A percentile compares a stretch with the other conserved stretches of the same genome.
Conservation (phyloP, 2,113 vertebrate species). For the Muntiacus reevesi region DNA sequence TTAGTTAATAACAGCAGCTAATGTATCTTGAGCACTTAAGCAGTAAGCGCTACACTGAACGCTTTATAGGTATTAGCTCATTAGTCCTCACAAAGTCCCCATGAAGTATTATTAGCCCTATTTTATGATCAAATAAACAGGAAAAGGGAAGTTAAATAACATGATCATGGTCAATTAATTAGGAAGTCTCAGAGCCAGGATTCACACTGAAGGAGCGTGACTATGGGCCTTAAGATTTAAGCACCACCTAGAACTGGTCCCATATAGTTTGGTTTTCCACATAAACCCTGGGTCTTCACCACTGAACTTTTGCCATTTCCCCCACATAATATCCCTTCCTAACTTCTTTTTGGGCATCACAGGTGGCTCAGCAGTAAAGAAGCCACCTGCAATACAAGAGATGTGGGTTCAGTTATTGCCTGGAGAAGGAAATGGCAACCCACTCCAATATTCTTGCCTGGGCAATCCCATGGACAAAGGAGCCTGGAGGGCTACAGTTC, state of each 20-base stretch:
- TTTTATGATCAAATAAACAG: constrained; percentile 35
- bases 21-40: not conserved
- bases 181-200: not conserved
- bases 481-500: not conserved
- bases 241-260: not conserved
- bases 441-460: not conserved
- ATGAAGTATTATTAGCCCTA: not conserved
- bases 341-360: not conserved
- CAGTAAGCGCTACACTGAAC: not conserved
- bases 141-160: constrained; percentile 8
- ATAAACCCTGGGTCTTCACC: not conserved
- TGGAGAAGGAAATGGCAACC: not conserved
- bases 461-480: not conserved
- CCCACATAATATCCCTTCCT: not conserved
- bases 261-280: not conserved
- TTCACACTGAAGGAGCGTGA: not conserved
- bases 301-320: not conserved
- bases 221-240: not conserved
- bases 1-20: not conserved
- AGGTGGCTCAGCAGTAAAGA: not conserved
- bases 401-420: not conserved
- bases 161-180: not conserved
- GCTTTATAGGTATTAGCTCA: not conserved
- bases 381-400: not conserved
- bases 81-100: not conserved